Evolutionary conservation across 2,888 invertebrate species (phyloP).

Genomic region (Caenorhabditis angaria): DNA sequence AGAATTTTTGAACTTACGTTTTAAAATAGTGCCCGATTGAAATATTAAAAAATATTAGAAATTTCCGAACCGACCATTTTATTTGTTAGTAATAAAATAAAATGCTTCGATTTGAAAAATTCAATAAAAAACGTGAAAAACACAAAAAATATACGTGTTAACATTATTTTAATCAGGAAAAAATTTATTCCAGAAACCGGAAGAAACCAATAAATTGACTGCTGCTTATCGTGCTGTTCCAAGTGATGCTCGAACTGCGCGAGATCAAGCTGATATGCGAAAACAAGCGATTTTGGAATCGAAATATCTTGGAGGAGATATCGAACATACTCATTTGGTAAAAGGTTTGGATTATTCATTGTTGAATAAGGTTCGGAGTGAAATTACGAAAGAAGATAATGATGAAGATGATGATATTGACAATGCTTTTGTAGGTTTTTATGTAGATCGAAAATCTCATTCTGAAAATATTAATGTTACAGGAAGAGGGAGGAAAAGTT

Average conservation of each 20-base stretch:
- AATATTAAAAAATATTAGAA: too few relatives aligned
- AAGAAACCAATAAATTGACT: constrained; percentile 4
- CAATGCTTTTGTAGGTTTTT: constrained; percentile 77
- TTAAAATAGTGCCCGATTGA: too few relatives aligned
- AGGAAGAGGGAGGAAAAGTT: constrained; percentile 18
- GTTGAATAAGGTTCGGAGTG: constrained; percentile 85
- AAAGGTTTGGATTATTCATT: constrained; percentile 94
- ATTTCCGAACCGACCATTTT: too few relatives aligned
- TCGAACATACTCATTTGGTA: constrained; percentile 99
- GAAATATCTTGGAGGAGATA: constrained; percentile 99
- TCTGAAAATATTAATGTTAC: not conserved
- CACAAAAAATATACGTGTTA: not conserved
- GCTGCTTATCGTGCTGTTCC: constrained; percentile 91
- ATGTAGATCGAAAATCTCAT: constrained; percentile 5
- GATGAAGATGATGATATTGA: constrained; percentile 77
- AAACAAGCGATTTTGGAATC: constrained; percentile 95
- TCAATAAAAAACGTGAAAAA: too few relatives aligned
- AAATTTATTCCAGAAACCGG: constrained; percentile 14
- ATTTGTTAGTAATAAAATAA: too few relatives aligned
- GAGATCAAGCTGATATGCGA: constrained; percentile 91
- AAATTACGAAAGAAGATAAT: constrained; percentile 78
- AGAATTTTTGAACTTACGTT: not conserved
- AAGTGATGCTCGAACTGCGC: constrained; percentile 76
- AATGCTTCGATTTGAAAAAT: too few relatives aligned
- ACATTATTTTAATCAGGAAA: not conserved